Base-by-base conservation (phyloP, 1,140 invertebrate genomes). In the Drosophila bocki region DNA sequence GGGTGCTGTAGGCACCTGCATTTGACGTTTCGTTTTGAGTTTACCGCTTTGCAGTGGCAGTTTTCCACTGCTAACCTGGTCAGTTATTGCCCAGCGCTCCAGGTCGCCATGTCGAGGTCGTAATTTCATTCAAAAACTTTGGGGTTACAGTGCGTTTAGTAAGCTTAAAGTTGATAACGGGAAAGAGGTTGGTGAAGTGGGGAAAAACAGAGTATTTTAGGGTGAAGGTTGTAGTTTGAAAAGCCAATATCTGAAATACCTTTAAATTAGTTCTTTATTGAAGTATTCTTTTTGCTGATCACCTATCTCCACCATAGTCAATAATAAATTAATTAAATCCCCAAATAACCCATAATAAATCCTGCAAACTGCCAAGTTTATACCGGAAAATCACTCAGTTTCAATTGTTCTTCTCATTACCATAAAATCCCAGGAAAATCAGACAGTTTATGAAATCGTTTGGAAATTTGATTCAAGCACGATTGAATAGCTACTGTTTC, bases 121-220 rank as follows among this genome's bases (percentile, higher is more conserved):
- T 74, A 74, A 74, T 80, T 82, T 80, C 78, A 80, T 80, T 83
- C 70, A 82, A 67, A 76, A 83, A 80, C 48, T 54, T 56, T 74
- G 6, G 47, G 45, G 48, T 15, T 35, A 44, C 63, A 53, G 37
- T 78, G 51, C 47, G 67, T 70, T 70, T 44, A 15, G 47, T 44
- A 42, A 37, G 37, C 64, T 67, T 69, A 53, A 69, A 68, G 58
- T 45, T 35, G 42, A 35, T 22, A 12, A 12, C n/a, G 29, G 29
- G 7, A 5, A 13, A 15, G 22, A 11, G 12, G 15, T 17, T 39
- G 29, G 45, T 11, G 7, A 35, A 33, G 12, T 54, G 12, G n/a
- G 22, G 3, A 22, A n/a, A 29, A 15, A 22, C 1, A 3, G 15
- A 44, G 22, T 33, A 32, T 35, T 35, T 57, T n/a, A 3, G 19